A percentile compares a stretch with the other conserved stretches of the same genome.
Evolutionary conservation across 2,113 vertebrate species (phyloP).

Genomic region (Antechinus stuartii): DNA sequence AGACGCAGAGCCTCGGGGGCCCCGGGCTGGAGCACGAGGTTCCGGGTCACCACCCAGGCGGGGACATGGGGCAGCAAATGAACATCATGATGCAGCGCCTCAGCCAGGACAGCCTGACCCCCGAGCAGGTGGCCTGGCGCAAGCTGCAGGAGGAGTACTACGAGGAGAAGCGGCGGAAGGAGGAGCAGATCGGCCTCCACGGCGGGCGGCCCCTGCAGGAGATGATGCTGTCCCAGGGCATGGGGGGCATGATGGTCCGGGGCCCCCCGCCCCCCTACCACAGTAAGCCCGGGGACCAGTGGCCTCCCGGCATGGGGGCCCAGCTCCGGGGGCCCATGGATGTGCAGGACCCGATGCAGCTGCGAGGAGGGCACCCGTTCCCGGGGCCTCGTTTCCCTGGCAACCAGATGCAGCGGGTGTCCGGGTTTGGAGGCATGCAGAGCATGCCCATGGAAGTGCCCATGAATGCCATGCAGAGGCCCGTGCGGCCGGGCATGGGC

Average conservation of each 20-base stretch:
- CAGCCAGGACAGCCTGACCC: constrained; percentile 93
- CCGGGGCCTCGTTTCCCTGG: constrained; percentile 90
- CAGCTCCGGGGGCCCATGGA: constrained; percentile 87
- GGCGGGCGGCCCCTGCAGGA: constrained; percentile 88
- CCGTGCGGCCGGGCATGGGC: constrained; percentile 89
- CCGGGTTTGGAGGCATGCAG: constrained; percentile 89
- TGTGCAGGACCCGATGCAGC: constrained; percentile 87
- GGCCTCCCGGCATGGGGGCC: constrained; percentile 86
- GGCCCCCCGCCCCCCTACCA: constrained; percentile 97
- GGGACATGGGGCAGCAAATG: constrained; percentile 93
- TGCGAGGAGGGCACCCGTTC: constrained; percentile 86
- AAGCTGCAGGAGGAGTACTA: constrained; percentile 98
- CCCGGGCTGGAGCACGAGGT: constrained; percentile 88
- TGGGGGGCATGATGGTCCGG: constrained; percentile 92
- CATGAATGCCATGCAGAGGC: constrained; percentile 89
- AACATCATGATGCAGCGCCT: constrained; percentile 89
- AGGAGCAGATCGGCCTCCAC: constrained; percentile 91
- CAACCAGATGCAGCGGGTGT: constrained; percentile 86
- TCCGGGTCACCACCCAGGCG: constrained; percentile 81
- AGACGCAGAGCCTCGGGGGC: constrained; percentile 92
- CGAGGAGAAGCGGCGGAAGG: constrained; percentile 95
- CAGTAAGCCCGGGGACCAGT: constrained; percentile 95
- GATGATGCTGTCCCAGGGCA: constrained; percentile 89
- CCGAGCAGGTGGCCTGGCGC: constrained; percentile 96
- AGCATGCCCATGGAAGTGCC: constrained; percentile 91